Evolutionary conservation across 1,140 invertebrate species (phyloP).

Genomic region (Linepithema humile): DNA sequence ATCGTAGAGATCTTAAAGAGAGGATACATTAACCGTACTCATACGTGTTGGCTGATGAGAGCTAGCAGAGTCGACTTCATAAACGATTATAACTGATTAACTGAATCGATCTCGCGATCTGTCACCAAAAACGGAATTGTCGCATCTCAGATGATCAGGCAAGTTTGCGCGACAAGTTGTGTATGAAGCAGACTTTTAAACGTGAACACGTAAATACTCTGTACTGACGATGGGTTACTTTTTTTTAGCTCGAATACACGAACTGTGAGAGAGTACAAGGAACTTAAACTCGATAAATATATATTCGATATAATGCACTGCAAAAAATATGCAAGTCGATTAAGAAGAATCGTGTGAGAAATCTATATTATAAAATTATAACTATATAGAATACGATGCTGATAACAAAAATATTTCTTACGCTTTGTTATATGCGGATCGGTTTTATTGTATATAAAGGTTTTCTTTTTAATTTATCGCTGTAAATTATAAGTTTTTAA

Average conservation of each 20-base stretch:
- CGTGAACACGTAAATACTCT: conserved; percentile 18
- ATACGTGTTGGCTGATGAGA: conserved; percentile 51
- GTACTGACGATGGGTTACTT: background rate
- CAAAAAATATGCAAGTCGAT: background rate
- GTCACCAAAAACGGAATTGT: conserved; percentile 3
- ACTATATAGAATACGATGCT: background rate
- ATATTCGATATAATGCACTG: conserved; percentile 8
- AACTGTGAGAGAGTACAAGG: conserved; percentile 30
- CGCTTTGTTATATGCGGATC: too few species aligned
- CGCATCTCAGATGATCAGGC: background rate
- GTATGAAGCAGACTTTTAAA: background rate
- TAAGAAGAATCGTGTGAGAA: background rate
- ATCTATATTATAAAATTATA: background rate
- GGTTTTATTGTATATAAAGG: too few species aligned
- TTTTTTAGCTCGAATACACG: conserved; percentile 10
- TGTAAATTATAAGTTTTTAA: background rate
- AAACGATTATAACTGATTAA: too few species aligned
- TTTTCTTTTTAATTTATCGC: too few species aligned
- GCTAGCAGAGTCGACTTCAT: conserved; percentile 39
- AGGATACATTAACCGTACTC: conserved; percentile 57
- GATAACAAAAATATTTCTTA: background rate
- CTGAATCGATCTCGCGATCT: background rate
- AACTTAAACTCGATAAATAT: conserved; percentile 58
- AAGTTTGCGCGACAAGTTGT: background rate
- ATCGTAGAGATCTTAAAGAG: conserved; percentile 41